phyloP scores from a whole-genome alignment of 2,888 invertebrate species.

The Xestia xanthographa region DNA sequence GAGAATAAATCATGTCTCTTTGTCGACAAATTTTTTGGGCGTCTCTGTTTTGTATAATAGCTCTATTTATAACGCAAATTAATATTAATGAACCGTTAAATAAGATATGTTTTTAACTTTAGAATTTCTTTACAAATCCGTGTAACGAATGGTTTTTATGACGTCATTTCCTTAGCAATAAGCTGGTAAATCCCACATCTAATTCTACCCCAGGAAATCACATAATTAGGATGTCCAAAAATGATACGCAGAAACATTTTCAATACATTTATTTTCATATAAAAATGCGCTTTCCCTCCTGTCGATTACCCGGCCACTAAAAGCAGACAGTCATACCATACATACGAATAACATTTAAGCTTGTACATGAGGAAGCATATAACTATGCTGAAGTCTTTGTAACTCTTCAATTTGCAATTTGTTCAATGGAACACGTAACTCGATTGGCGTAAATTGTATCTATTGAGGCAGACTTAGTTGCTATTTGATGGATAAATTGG shows the following conservation, averaged over 20 bases:
- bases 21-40: conserved; percentile 78
- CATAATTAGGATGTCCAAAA: conserved; percentile 17
- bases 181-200: background rate
- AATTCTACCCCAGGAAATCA: conserved; percentile 26
- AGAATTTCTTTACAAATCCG: conserved; percentile 26
- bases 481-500: conserved; percentile 58
- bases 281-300: conserved; percentile 81
- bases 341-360: conserved; percentile 76
- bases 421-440: conserved; percentile 55
- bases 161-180: conserved; percentile 9
- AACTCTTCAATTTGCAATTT: conserved; percentile 60
- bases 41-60: conserved; percentile 63
- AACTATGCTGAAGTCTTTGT: conserved; percentile 41
- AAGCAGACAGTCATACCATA: conserved; percentile 82
- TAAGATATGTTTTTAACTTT: conserved; percentile 41
- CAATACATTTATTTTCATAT: conserved; percentile 86
- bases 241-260: conserved; percentile 63
- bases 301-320: conserved; percentile 70
- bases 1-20: conserved; percentile 79
- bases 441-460: conserved; percentile 58
- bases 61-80: conserved; percentile 67
- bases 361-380: conserved; percentile 63
- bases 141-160: conserved; percentile 23
- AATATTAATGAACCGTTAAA: conserved; percentile 72
- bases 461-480: conserved; percentile 45